These are phyloP conservation scores for Pseudomugil gertrudae DNA, from an alignment of 2,797 vertebrate genomes.

Conservation along the genomic window DNA sequence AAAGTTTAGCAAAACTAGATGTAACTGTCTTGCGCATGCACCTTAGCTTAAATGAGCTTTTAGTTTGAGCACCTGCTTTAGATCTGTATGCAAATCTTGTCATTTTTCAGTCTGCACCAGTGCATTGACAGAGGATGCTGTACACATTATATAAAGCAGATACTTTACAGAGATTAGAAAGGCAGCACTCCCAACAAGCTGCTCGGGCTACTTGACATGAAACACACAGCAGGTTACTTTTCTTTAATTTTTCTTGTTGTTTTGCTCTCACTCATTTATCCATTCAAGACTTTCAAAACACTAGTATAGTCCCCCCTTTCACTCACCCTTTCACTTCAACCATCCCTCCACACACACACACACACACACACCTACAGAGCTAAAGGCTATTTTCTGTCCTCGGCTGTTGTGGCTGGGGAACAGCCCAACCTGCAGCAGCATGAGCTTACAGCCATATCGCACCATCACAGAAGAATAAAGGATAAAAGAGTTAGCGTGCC, in stretches of 20 bases:
- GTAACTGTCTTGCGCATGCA: neutral
- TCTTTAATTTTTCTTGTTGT: conserved; percentile 12
- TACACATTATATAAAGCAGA: conserved; percentile 1
- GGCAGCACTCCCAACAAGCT: neutral
- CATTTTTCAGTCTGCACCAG: conserved; percentile 2
- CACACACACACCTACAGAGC: conserved; percentile 22
- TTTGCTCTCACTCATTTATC: conserved; percentile 23
- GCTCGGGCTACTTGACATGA: neutral
- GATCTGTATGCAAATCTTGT: conserved; percentile 16
- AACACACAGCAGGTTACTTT: conserved; percentile 1
- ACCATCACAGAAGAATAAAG: conserved; percentile 56
- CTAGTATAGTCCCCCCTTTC: neutral
- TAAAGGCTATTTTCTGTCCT: conserved; percentile 28
- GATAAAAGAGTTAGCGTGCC: conserved; percentile 78
- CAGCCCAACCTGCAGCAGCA: conserved; percentile 72
- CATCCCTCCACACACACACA: conserved; percentile 1
- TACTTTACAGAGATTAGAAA: conserved; percentile 1
- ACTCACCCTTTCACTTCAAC: neutral
- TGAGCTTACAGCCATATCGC: conserved; percentile 69
- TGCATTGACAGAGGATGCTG: neutral
- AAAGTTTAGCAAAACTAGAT: neutral
- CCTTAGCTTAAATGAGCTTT: neutral
- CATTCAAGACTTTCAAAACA: conserved; percentile 14
- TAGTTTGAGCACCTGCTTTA: too few species aligned
- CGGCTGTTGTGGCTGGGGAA: conserved; percentile 32